Conservation (phyloP, 2,888 invertebrate genomes). For the Linyphia triangularis region DNA sequence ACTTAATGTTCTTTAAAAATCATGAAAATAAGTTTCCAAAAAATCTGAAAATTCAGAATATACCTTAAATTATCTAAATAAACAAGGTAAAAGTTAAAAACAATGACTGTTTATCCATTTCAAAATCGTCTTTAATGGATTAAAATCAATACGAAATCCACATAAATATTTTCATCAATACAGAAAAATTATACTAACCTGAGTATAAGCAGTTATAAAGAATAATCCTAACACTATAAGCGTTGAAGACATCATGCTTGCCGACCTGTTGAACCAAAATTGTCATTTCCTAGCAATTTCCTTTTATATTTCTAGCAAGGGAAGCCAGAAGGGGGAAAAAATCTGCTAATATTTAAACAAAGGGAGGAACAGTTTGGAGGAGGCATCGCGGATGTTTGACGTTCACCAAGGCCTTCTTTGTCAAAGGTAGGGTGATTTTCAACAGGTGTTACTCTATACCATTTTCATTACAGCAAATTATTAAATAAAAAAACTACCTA, state of each 20-base stretch:
- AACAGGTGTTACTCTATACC: slow-evolving; percentile 5
- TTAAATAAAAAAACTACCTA: slow-evolving; percentile 22
- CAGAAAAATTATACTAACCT: not conserved
- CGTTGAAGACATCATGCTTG: not conserved
- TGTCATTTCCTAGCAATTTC: not conserved
- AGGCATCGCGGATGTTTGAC: slow-evolving; percentile 25
- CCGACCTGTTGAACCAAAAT: not conserved
- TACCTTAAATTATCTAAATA: no score
- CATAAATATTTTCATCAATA: not conserved
- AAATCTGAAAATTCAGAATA: no score
- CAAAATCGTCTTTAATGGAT: no score
- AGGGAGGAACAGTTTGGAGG: slow-evolving; percentile 12
- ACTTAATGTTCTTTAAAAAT: no score
- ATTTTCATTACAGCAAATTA: slow-evolving; percentile 1
- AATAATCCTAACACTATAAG: not conserved
- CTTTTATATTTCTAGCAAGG: slow-evolving; percentile 9
- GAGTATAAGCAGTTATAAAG: not conserved
- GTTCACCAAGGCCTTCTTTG: slow-evolving; percentile 6
- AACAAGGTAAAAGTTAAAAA: no score
- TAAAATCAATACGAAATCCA: not conserved
- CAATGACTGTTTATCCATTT: no score
- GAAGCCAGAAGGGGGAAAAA: not conserved
- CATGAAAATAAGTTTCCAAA: no score
- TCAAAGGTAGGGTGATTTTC: not conserved
- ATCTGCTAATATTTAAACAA: slow-evolving; percentile 21